Evolutionary conservation across 2,113 vertebrate genomes (phyloP), one percentile per base, ranked within the genome.

Genomic region (Neodon shergylaensis): DNA sequence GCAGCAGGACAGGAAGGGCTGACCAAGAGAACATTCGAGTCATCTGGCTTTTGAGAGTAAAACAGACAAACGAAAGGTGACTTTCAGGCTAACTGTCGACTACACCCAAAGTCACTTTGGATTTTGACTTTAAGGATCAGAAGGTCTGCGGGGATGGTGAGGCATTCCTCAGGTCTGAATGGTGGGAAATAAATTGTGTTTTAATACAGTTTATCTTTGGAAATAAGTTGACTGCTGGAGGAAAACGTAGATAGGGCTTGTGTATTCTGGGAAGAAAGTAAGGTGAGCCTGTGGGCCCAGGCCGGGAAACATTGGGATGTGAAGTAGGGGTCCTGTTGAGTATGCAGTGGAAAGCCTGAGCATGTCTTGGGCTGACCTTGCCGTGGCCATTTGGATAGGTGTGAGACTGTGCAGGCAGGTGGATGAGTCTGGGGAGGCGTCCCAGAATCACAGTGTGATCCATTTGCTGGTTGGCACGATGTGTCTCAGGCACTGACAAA

Each of bases 81-180:
- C 66, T 76, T 96, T n/a, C 47, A 42, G 58, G 49, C 77, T 95
- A 70, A 92, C 95, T 81, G 72, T 28, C 28, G 52, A 74, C 47
- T 44, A 42, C 10, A 92, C 5, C 54, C 88, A 84, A 82, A 76
- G 94, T 95, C 76, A 77, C 77, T 97, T 28, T 85, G 84, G 19
- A 84, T 42, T 92, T 89, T 87, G 77, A 88, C 10, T 79, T 66
- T 63, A 72, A 91, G 33, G 78, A 54, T 77, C 36, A 88, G 92
- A 74, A 94, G 65, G 63, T 79, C 33, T 52, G 0, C 3, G 11
- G 6, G 12, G 65, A 65, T 47, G 24, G 68, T 47, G 2, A 85
- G 70, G 31, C 2, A 61, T 54, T 73, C 22, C 47, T 94, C 78
- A 12, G 22, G 12, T 61, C 33, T 77, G 63, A 86, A 36, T 6